Evolutionary conservation across 2,113 vertebrate genomes (phyloP).

Genomic region (Ammospiza caudacuta): DNA sequence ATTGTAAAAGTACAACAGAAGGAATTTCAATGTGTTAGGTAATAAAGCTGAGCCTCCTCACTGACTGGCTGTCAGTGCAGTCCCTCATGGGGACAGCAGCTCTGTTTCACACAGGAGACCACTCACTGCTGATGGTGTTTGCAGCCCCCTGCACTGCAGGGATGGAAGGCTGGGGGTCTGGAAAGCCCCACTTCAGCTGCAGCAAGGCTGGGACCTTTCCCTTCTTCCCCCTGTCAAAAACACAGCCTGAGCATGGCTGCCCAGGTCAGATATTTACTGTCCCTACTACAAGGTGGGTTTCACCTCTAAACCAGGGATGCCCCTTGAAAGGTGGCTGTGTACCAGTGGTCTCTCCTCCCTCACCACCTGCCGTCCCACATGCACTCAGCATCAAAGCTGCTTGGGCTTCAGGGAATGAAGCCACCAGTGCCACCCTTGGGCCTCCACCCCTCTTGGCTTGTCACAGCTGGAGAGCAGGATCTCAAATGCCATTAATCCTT

Average conservation of each 20-base stretch:
- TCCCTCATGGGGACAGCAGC: background rate
- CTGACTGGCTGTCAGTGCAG: rapidly evolving
- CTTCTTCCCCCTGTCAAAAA: background rate
- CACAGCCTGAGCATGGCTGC: background rate
- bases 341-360: background rate
- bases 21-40: background rate
- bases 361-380: background rate
- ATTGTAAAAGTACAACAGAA: background rate
- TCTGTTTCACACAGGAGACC: background rate
- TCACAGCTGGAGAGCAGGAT: background rate
- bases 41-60: background rate
- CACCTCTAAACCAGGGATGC: background rate
- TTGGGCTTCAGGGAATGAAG: background rate
- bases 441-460: background rate
- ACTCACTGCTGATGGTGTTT: rapidly evolving
- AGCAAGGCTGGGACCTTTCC: background rate
- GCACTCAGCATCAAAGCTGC: background rate
- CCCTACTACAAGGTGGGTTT: background rate
- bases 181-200: background rate
- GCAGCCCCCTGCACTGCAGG: background rate
- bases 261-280: background rate
- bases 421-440: background rate
- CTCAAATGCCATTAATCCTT: background rate
- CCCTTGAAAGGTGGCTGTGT: background rate
- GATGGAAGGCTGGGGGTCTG: background rate